phyloP scores from a whole-genome alignment of 92 coral and sea anemone genomes.

The Porites divaricata region DNA sequence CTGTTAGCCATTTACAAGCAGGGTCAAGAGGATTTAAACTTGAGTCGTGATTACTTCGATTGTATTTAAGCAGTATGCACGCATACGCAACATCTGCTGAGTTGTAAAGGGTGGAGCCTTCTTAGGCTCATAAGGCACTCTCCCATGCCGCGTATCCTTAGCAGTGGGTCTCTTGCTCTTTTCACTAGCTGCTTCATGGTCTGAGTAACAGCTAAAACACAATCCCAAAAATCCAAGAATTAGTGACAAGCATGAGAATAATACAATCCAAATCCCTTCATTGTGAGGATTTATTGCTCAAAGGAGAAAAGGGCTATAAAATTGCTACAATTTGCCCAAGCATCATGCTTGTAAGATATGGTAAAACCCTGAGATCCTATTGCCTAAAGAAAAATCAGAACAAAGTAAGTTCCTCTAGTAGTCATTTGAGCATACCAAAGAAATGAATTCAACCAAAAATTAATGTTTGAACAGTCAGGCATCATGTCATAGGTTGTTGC shows the following conservation, averaged over 20 bases:
- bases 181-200: neutral
- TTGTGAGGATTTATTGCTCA: slow-evolving; percentile 2
- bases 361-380: slow-evolving; percentile 5
- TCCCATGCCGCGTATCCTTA: neutral
- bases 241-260: slow-evolving; percentile 4
- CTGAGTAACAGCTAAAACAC: neutral
- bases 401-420: neutral
- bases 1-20: neutral
- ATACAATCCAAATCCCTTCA: neutral
- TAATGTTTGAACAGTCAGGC: neutral
- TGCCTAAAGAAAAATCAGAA: neutral
- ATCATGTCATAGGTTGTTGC: slow-evolving; percentile 6
- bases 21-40: slow-evolving; percentile 18
- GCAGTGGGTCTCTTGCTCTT: neutral
- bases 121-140: slow-evolving; percentile 26
- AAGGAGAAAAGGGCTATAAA: neutral
- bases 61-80: slow-evolving; percentile 36
- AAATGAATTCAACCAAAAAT: neutral
- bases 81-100: slow-evolving; percentile 32
- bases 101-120: slow-evolving; percentile 44
- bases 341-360: neutral
- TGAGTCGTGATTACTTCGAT: slow-evolving; percentile 7
- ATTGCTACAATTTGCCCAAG: neutral
- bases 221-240: neutral
- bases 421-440: slow-evolving; percentile 1